Conservation (phyloP, 2,797 vertebrate species). For the Pangasius djambal region DNA sequence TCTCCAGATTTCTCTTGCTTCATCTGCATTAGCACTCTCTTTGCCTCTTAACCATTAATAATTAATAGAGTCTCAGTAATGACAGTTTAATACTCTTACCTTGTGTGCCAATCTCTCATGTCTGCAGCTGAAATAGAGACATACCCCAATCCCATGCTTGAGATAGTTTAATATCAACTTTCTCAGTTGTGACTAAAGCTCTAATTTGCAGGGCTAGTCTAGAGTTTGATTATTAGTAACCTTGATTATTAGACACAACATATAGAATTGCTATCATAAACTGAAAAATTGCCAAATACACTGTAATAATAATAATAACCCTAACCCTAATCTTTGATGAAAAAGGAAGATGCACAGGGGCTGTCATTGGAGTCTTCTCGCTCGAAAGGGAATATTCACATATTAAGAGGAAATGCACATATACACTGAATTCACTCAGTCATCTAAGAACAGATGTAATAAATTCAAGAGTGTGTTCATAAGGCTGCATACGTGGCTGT, state of each 20-base stretch:
- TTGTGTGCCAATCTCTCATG: background rate
- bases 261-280: background rate
- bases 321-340: background rate
- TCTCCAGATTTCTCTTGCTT: slow-evolving; percentile 39
- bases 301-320: background rate
- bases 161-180: slow-evolving; percentile 13
- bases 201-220: background rate
- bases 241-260: background rate
- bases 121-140: background rate
- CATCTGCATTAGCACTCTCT: slow-evolving; percentile 61
- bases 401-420: background rate
- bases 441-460: background rate
- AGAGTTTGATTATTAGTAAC: background rate
- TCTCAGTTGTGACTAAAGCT: background rate
- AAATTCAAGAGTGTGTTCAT: background rate
- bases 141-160: no score
- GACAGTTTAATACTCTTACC: slow-evolving; percentile 8
- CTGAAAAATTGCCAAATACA: background rate
- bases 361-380: background rate
- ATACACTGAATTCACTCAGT: background rate
- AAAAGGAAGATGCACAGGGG: background rate
- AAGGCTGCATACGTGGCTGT: slow-evolving; percentile 13
- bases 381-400: background rate
- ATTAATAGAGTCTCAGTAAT: slow-evolving; percentile 69
- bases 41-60: slow-evolving; percentile 79